Percentiles rank a stretch among this genome's conserved stretches.
phyloP scores from a whole-genome alignment of 2,113 vertebrate genomes.

The Hypomesus transpacificus region DNA sequence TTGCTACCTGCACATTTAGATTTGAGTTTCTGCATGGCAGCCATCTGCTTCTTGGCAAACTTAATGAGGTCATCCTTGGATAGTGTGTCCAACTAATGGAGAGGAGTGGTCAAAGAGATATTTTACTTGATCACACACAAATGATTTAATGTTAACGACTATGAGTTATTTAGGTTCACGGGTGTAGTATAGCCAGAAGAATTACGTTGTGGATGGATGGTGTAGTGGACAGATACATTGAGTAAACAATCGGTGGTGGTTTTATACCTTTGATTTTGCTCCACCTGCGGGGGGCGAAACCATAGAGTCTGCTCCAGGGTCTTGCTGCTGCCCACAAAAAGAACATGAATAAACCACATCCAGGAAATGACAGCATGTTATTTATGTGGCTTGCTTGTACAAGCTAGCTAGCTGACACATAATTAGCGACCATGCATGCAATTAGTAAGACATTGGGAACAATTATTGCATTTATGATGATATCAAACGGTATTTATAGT shows the following conservation, averaged over 20 bases:
- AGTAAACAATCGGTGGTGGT: neutral
- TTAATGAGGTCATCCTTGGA: conserved; percentile 97
- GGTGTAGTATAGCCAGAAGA: too few species aligned
- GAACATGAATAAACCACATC: neutral
- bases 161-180: too few species aligned
- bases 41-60: conserved; percentile 94
- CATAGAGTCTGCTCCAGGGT: conserved; percentile 42
- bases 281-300: conserved; percentile 51
- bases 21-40: conserved; percentile 87
- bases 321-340: conserved; percentile 33
- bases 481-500: too few species aligned
- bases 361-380: too few species aligned
- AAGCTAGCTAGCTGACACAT: neutral
- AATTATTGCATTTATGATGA: too few species aligned
- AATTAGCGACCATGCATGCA: too few species aligned
- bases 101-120: neutral
- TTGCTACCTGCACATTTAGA: conserved; percentile 81
- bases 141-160: too few species aligned
- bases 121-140: neutral
- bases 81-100: conserved; percentile 82
- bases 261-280: conserved; percentile 62
- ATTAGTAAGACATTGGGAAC: too few species aligned
- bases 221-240: neutral
- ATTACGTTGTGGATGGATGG: too few species aligned
- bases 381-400: too few species aligned